A percentile compares a stretch with the other conserved stretches of the same genome.
Evolutionary conservation across 2,113 vertebrate species (phyloP).

Genomic region (western clawed frog (Xenopus tropicalis)): UCB_Xtro_10.0 CM004448.2:109386501-109387000

Average conservation of each 20-base stretch:
- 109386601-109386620: background rate
- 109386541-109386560: too few species aligned
- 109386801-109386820: slow-evolving; percentile 43
- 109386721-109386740: slow-evolving; percentile 31
- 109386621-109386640: background rate
- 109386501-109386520: too few species aligned
- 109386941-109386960: too few species aligned
- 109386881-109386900: slow-evolving; percentile 87
- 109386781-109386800: slow-evolving; percentile 26
- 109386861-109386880: slow-evolving; percentile 91
- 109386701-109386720: slow-evolving; percentile 22
- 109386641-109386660: slow-evolving; percentile 27
- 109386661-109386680: slow-evolving; percentile 17
- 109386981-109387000: too few species aligned
- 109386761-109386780: slow-evolving; percentile 33
- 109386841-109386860: slow-evolving; percentile 92
- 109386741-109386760: slow-evolving; percentile 19
- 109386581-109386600: background rate
- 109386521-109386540: too few species aligned
- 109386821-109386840: slow-evolving; percentile 94
- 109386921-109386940: slow-evolving; percentile 73
- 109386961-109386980: too few species aligned
- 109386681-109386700: slow-evolving; percentile 12
- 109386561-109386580: background rate
- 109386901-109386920: slow-evolving; percentile 91